phyloP scores from a whole-genome alignment of 2,113 vertebrate genomes.

The Triplophysa tibetana region DNA sequence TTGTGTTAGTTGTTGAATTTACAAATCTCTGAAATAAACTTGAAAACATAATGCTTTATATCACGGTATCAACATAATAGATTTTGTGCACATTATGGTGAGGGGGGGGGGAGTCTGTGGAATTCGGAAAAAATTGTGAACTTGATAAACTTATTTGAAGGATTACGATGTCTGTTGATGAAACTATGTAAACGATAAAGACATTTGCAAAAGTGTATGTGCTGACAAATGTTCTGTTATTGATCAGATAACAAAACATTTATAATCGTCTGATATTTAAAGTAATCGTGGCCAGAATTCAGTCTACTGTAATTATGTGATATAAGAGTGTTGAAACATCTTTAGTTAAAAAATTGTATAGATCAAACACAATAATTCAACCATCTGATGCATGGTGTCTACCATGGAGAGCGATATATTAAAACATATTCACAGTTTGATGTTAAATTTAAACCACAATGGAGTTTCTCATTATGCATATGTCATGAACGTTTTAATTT shows the following conservation, averaged over 20 bases:
- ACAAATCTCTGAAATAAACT: not conserved
- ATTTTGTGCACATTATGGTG: too few relatives aligned
- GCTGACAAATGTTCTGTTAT: not conserved
- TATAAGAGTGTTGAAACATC: not conserved
- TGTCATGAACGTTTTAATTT: too few relatives aligned
- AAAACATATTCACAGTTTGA: not conserved
- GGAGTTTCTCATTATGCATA: too few relatives aligned
- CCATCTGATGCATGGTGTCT: not conserved
- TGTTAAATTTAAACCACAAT: too few relatives aligned
- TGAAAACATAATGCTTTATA: not conserved
- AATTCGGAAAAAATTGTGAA: too few relatives aligned
- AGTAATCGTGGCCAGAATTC: not conserved
- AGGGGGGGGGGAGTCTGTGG: too few relatives aligned
- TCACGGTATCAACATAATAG: not conserved
- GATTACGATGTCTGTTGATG: too few relatives aligned
- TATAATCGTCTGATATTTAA: not conserved
- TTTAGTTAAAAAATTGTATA: not conserved
- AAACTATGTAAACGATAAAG: not conserved
- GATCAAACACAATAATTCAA: not conserved
- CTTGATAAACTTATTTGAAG: too few relatives aligned
- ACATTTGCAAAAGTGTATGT: not conserved
- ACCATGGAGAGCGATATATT: not conserved
- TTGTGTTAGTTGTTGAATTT: not conserved
- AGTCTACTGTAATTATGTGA: slow-evolving; percentile 9
- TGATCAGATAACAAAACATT: not conserved